Conservation (phyloP, 1,140 invertebrate species). For the Tetramorium simillimum region DNA sequence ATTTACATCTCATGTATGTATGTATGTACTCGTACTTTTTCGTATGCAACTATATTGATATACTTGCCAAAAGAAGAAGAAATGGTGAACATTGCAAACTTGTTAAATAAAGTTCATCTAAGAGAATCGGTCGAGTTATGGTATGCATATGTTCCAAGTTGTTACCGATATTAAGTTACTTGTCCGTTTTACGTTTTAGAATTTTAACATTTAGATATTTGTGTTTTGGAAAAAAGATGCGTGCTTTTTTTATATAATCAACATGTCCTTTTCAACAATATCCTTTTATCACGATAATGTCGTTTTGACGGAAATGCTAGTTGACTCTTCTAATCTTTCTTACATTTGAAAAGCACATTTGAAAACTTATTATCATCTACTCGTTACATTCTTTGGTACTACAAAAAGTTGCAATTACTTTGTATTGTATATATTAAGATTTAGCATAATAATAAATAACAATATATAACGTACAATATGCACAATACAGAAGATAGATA, state of each 20-base stretch:
- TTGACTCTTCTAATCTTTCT: not conserved
- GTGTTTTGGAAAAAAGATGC: not conserved
- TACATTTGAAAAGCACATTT: not conserved
- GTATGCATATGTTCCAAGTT: not conserved
- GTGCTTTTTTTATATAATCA: not conserved
- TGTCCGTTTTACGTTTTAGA: not conserved
- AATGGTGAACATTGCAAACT: not conserved
- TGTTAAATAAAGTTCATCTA: conserved; percentile 1
- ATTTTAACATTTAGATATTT: not conserved
- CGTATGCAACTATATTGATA: not conserved
- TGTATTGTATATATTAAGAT: conserved; percentile 16
- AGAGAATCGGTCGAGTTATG: not conserved
- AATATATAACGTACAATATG: conserved; percentile 10
- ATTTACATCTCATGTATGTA: not conserved
- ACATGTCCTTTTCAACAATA: not conserved
- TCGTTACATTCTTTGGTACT: conserved; percentile 20
- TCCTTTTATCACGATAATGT: no score
- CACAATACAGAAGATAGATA: conserved; percentile 37
- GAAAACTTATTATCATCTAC: not conserved
- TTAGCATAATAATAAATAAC: conserved; percentile 37
- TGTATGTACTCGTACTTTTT: no score
- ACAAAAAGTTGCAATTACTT: conserved; percentile 20
- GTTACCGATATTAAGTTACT: not conserved
- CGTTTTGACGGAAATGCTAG: not conserved
- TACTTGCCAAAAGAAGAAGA: not conserved